Base-by-base conservation (phyloP, 2,797 vertebrate species). In the Enteromius afrohamiltoni region DNA sequence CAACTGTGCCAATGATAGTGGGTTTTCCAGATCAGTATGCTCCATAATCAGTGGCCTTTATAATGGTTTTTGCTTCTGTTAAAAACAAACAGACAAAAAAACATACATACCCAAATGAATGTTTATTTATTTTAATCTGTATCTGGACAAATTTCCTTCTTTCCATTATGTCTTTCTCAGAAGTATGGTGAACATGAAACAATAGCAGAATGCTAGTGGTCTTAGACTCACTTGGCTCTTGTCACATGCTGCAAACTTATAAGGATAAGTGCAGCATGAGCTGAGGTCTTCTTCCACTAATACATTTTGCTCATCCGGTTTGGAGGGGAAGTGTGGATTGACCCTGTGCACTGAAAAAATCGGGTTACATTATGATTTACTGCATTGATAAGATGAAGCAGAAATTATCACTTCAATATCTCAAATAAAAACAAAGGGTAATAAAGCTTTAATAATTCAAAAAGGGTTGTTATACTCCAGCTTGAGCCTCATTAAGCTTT, bases 251-350 rank as follows among this genome's bases (percentile, higher is more conserved):
- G 86, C 40, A 77, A 83, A 31, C 42, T 77, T n/a, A 40, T 26
- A 73, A 53, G 88, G 88, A 55, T 86, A 88, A 62, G 91, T 89
- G 3, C 82, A 90, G 69, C 87, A 89, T 34, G 82, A 85, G 76
- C 89, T 58, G 69, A 82, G 89, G 49, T 92, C 88, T 74, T 93
- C 90, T 79, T 91, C 90, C 85, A 89, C 88, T 55, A 89, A 85
- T 21, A 91, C 70, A 82, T 80, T 87, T 79, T 53, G 58, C 16
- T 89, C 89, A 67, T 86, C 85, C 86, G 90, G 80, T 58, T 55
- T 91, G 74, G 86, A 78, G 70, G 87, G 13, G 67, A 92, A 94
- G 60, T 77, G 53, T 80, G 87, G 85, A 34, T 84, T 83, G 83
- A 84, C 86, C 58, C 86, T 89, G 88, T 88, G 81, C 34, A 89